Evolutionary conservation across 2,888 invertebrate genomes (phyloP).

Genomic region (Labia minor): DNA sequence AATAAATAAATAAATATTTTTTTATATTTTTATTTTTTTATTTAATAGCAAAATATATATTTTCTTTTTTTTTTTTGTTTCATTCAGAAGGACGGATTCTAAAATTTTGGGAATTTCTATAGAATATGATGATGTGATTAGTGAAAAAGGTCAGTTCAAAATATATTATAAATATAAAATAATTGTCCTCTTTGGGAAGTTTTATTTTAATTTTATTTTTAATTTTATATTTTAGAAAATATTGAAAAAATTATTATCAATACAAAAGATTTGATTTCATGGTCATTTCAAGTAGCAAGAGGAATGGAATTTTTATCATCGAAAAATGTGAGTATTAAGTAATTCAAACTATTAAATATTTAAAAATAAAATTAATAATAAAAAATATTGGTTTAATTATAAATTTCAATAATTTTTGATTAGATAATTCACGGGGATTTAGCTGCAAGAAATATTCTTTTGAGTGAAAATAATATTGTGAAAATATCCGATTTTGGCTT

Average conservation of each 20-base stretch:
- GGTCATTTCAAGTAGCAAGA: constrained; percentile 85
- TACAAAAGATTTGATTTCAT: constrained; percentile 75
- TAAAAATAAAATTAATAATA: neutral
- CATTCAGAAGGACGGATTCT: too few species aligned
- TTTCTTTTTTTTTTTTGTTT: too few species aligned
- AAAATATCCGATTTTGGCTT: constrained; percentile 96
- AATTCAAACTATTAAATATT: neutral
- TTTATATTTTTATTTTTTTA: too few species aligned
- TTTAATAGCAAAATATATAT: too few species aligned
- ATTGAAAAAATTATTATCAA: constrained; percentile 38
- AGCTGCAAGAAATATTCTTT: constrained; percentile 80
- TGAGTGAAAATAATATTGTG: constrained; percentile 81
- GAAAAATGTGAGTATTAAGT: too few species aligned
- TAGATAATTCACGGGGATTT: constrained; percentile 76
- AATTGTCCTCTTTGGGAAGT: too few species aligned
- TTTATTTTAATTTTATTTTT: constrained; percentile 46
- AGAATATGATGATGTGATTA: too few species aligned
- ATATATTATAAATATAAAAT: too few species aligned
- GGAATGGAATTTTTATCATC: constrained; percentile 92
- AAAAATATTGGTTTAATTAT: neutral
- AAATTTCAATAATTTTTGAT: constrained; percentile 26
- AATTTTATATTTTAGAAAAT: constrained; percentile 51
- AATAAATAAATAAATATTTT: too few species aligned
- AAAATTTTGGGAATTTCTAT: too few species aligned
- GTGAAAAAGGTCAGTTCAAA: too few species aligned